These are phyloP conservation scores for Apostichopus leukothele DNA, from an alignment of 53 echinoderm and acorn worm species.

Conservation along the genomic window DNA sequence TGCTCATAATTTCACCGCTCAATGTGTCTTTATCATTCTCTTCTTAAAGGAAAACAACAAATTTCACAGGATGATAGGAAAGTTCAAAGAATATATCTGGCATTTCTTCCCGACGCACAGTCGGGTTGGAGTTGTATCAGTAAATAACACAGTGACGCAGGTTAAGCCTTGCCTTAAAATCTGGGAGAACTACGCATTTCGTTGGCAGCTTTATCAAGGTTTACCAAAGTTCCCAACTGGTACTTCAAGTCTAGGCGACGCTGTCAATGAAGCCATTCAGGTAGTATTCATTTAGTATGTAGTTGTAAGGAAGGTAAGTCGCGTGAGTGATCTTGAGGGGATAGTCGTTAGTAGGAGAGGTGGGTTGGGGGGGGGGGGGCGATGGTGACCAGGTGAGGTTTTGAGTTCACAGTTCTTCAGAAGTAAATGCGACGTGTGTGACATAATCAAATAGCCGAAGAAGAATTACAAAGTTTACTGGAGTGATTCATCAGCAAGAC, in stretches of 20 bases:
- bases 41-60: background rate
- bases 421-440: no score
- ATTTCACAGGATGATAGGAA: conserved; percentile 7
- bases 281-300: background rate
- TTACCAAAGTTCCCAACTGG: background rate
- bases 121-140: conserved; percentile 11
- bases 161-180: conserved; percentile 3
- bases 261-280: background rate
- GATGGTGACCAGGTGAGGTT: no score
- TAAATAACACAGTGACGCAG: background rate
- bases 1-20: no score
- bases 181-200: conserved; percentile 13
- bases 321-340: no score
- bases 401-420: no score
- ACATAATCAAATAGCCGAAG: no score
- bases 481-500: no score
- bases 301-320: no score
- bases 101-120: conserved; percentile 8
- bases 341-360: no score
- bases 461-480: no score
- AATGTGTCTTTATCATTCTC: background rate
- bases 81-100: background rate
- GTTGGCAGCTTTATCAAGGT: background rate
- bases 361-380: no score
- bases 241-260: conserved; percentile 1